Base-by-base conservation (phyloP, 2,888 invertebrate species). In the Cantharis lateralis region DNA sequence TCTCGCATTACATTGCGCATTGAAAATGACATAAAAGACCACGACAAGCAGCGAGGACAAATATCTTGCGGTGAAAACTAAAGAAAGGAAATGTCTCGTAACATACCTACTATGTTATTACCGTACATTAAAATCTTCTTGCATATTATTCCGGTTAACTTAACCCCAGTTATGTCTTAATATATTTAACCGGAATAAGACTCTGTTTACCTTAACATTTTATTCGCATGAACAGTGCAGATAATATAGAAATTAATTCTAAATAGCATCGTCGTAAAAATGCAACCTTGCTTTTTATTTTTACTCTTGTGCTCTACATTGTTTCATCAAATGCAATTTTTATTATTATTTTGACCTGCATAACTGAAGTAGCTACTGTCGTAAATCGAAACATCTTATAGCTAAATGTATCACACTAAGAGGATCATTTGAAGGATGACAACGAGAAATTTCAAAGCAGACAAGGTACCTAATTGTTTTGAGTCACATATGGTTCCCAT, bases 251-350 rank as follows among this genome's bases (percentile, higher is more conserved):
- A 63, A 20, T 64, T 20, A 64, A 15, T 62, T 18, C 18, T 62
- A 62, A 61, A 70, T 70, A 13, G 63, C 66, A 85, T 82, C 26
- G 26, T 83, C 83, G 82, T 80, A 81, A 80, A 66, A 20, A 82
- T 83, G 80, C 81, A 80, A 77, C 80, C 81, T 85, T 86, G 86
- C 87, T 87, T 84, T 87, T 85, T 87, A 86, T 87, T 87, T 87
- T 87, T 87, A 83, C 85, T 72, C 71, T 78, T 82, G 73, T 68
- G 77, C 72, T 78, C 79, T 80, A 84, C 86, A 87, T 87, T 87
- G 87, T 86, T 87, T 87, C 86, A 87, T 87, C 87, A 85, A 85
- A 84, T 84, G 85, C 86, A 86, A 87, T 87, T 87, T 87, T 86
- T 87, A 84, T 82, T 84, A 85, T 85, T 86, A 86, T 87, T 87